Percentiles rank a stretch among this genome's conserved stretches.
Conservation (phyloP, 2,113 vertebrate species). For the Paralichthys olivaceus region DNA sequence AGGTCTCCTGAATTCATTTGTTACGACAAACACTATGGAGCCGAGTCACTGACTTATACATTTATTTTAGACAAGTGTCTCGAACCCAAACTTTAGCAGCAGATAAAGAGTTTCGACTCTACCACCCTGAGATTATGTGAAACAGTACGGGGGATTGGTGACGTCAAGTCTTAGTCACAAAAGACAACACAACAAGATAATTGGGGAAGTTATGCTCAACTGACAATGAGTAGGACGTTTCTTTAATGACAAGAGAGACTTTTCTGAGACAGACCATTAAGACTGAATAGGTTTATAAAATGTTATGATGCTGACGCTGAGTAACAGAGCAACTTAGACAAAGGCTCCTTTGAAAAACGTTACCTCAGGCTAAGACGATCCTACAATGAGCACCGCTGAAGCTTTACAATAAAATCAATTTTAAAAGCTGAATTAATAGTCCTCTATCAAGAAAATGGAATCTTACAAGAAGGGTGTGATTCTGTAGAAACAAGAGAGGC, state of each 20-base stretch:
- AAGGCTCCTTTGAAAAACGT: slow-evolving; percentile 36
- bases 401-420: slow-evolving; percentile 3
- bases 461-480: slow-evolving; percentile 12
- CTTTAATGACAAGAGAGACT: not conserved
- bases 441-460: slow-evolving; percentile 13
- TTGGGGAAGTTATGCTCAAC: slow-evolving; percentile 25
- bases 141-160: slow-evolving; percentile 15
- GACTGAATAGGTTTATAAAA: slow-evolving; percentile 4
- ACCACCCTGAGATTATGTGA: slow-evolving; percentile 22
- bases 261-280: slow-evolving; percentile 9
- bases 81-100: slow-evolving; percentile 11
- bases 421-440: slow-evolving; percentile 28
- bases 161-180: slow-evolving; percentile 13
- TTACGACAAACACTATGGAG: slow-evolving; percentile 8
- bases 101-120: slow-evolving; percentile 26
- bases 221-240: not conserved
- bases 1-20: not conserved
- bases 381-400: slow-evolving; percentile 5
- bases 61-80: slow-evolving; percentile 33
- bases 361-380: slow-evolving; percentile 28
- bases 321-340: slow-evolving; percentile 9
- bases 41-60: not conserved
- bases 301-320: not conserved
- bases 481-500: slow-evolving; percentile 28
- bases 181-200: slow-evolving; percentile 29